Conservation (phyloP, 2,797 vertebrate species). For the Heteromormyrus szaboi region DNA sequence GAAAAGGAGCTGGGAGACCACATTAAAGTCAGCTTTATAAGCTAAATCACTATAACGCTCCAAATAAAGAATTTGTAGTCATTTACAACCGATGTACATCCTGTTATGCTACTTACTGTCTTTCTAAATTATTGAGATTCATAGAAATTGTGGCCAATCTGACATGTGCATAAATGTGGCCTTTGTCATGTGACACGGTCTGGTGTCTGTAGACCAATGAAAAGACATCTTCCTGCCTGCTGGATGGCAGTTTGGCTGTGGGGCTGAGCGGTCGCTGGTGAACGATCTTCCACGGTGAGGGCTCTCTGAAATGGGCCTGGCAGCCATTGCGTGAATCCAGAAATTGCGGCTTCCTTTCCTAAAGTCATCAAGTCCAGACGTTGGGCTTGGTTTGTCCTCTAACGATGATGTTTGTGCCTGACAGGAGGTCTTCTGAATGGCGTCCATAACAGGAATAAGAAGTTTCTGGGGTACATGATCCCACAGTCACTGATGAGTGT, state of each 20-base stretch:
- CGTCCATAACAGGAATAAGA: not conserved
- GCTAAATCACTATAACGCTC: not conserved
- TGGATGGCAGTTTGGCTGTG: constrained; percentile 35
- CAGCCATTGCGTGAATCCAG: constrained; percentile 24
- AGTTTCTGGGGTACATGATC: not conserved
- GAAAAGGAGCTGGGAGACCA: not conserved
- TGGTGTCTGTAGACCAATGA: not conserved
- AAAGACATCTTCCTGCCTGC: not conserved
- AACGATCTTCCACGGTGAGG: constrained; percentile 24
- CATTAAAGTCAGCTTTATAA: not conserved
- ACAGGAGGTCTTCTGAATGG: not conserved
- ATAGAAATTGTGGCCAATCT: not conserved
- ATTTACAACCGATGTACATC: not conserved
- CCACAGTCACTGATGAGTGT: constrained; percentile 49
- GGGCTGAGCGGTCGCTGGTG: constrained; percentile 37
- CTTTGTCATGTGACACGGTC: not conserved
- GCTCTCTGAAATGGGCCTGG: constrained; percentile 29
- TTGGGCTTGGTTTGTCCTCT: not conserved
- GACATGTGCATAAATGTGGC: not conserved
- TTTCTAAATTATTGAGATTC: not conserved
- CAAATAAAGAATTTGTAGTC: not conserved
- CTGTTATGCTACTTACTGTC: not conserved
- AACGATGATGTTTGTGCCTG: not conserved
- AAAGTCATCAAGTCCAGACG: not conserved
- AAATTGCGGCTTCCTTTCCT: not conserved